Conservation (phyloP, 2,797 vertebrate genomes). For the Pseudochirops corinnae region DNA sequence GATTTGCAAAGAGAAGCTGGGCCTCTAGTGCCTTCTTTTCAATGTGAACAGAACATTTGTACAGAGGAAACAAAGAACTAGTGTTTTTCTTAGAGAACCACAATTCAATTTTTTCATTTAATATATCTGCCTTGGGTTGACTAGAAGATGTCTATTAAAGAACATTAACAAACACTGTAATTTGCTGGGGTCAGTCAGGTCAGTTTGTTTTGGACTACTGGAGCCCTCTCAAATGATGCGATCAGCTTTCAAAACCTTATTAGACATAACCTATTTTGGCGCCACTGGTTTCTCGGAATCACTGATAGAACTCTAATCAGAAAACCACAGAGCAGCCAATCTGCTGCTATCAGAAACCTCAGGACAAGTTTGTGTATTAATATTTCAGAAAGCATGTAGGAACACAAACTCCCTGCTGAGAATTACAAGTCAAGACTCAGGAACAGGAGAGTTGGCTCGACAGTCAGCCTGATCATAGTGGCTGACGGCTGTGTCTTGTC, state of each 20-base stretch:
- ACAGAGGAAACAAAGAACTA: slow-evolving; percentile 74
- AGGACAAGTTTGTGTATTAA: slow-evolving; percentile 93
- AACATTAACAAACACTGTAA: slow-evolving; percentile 87
- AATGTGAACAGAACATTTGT: slow-evolving; percentile 67
- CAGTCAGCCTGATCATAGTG: slow-evolving; percentile 78
- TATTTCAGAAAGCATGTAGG: slow-evolving; percentile 91
- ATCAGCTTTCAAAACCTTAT: slow-evolving; percentile 94
- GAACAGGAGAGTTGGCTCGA: slow-evolving; percentile 46
- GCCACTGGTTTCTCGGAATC: slow-evolving; percentile 93
- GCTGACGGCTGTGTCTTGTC: slow-evolving; percentile 76
- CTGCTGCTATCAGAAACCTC: slow-evolving; percentile 90
- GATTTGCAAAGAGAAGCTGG: slow-evolving; percentile 65
- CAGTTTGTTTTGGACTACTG: slow-evolving; percentile 82
- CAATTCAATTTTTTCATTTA: slow-evolving; percentile 88
- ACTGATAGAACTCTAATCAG: slow-evolving; percentile 87
- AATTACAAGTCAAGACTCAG: slow-evolving; percentile 79
- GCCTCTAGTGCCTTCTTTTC: slow-evolving; percentile 63
- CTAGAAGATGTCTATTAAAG: slow-evolving; percentile 84
- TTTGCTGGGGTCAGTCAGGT: slow-evolving; percentile 85
- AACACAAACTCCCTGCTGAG: slow-evolving; percentile 88
- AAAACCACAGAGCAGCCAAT: slow-evolving; percentile 89
- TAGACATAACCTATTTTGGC: slow-evolving; percentile 92
- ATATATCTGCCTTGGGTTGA: slow-evolving; percentile 85
- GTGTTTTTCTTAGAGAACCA: slow-evolving; percentile 79
- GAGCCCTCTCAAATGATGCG: slow-evolving; percentile 88